A percentile compares a stretch with the other conserved stretches of the same genome.
phyloP scores from a whole-genome alignment of 64 coral and sea anemone genomes.

The Montipora foliosa region DNA sequence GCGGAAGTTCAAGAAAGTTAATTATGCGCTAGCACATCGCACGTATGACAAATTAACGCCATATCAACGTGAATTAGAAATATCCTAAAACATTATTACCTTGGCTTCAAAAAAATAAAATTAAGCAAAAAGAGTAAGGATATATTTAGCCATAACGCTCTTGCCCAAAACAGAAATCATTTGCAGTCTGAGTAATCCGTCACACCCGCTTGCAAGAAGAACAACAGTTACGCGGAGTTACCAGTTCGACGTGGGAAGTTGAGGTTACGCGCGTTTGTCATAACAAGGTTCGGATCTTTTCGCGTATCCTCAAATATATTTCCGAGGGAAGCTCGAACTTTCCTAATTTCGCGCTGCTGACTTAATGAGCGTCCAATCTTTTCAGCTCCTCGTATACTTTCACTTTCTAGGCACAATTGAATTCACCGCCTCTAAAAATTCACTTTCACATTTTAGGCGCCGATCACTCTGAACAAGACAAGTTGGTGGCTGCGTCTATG shows the following conservation, averaged over 20 bases:
- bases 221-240: background rate
- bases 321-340: background rate
- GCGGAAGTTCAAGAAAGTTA: constrained; percentile 36
- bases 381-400: background rate
- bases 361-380: background rate
- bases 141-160: background rate
- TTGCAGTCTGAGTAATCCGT: no score
- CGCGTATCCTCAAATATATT: background rate
- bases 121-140: background rate
- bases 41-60: background rate
- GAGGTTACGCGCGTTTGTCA: background rate
- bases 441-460: constrained; percentile 2
- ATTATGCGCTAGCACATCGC: background rate
- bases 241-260: background rate
- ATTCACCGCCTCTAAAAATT: background rate
- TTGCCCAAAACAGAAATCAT: no score
- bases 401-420: constrained; percentile 22
- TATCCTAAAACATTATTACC: background rate
- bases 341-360: background rate
- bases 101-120: background rate
- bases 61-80: background rate
- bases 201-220: background rate
- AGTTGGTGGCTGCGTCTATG: constrained; percentile 19
- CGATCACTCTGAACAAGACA: constrained; percentile 42
- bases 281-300: background rate